Conservation (phyloP, 2,113 vertebrate species). For the Odontesthes bonariensis region DNA sequence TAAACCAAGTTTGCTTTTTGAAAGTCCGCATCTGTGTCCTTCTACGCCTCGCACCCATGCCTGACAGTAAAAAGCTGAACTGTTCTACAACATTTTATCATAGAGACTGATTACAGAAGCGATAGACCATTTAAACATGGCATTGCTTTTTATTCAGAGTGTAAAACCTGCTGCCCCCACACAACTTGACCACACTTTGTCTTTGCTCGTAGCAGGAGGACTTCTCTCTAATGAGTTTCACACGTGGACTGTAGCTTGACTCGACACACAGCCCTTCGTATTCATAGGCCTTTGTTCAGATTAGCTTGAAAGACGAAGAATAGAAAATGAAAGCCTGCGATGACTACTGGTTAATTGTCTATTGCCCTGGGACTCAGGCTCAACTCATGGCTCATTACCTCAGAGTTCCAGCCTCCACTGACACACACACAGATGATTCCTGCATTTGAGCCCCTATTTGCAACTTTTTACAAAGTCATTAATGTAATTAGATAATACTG, state of each 20-base stretch:
- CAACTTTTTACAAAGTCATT: constrained; percentile 56
- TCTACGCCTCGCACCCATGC: too few species aligned
- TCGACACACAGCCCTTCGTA: neutral
- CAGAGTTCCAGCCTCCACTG: constrained; percentile 40
- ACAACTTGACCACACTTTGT: constrained; percentile 2
- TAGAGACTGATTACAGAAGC: neutral
- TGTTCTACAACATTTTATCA: neutral
- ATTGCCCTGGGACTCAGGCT: constrained; percentile 64
- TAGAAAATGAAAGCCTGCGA: constrained; percentile 31
- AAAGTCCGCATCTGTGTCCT: too few species aligned
- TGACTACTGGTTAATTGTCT: constrained; percentile 71
- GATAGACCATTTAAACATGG: neutral
- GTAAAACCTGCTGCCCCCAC: constrained; percentile 20
- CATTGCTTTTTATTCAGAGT: neutral
- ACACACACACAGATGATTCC: constrained; percentile 44
- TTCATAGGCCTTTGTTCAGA: constrained; percentile 22
- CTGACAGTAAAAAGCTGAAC: neutral
- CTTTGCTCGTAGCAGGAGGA: constrained; percentile 10
- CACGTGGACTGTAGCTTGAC: constrained; percentile 14
- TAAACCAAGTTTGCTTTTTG: too few species aligned
- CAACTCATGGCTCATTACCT: constrained; percentile 68
- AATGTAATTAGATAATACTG: constrained; percentile 61
- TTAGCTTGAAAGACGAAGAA: constrained; percentile 18
- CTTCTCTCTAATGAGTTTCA: constrained; percentile 43
- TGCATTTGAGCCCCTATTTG: constrained; percentile 46